These are phyloP conservation scores for Vombatus ursinus DNA, from an alignment of 2,113 vertebrate genomes.

Conservation along the genomic window DNA sequence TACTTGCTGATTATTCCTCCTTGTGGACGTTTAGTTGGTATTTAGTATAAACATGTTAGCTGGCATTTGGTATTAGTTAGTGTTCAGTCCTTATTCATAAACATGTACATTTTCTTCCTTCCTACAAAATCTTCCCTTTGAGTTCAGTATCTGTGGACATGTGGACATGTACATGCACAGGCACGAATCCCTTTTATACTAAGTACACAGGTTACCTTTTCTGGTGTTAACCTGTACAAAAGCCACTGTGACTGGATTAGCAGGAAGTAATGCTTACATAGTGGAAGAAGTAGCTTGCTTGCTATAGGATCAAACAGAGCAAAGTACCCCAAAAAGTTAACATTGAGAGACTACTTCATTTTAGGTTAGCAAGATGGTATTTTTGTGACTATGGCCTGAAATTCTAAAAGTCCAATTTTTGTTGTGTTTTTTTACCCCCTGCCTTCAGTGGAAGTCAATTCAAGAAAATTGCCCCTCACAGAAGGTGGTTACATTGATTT, in stretches of 20 bases:
- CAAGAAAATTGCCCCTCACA: background rate
- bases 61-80: background rate
- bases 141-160: background rate
- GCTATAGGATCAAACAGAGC: background rate
- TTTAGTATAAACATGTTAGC: background rate
- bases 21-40: background rate
- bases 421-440: background rate
- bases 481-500: background rate
- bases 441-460: background rate
- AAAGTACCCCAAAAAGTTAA: background rate
- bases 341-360: background rate
- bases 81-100: background rate
- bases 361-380: background rate
- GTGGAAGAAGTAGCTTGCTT: background rate
- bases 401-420: background rate
- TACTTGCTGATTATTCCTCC: background rate
- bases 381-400: background rate
- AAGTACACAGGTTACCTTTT: background rate
- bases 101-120: background rate
- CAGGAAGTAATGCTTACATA: background rate
- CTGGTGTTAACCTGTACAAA: background rate
- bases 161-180: background rate
- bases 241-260: background rate
- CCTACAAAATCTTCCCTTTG: background rate
- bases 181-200: background rate